phyloP scores from a whole-genome alignment of 2,113 vertebrate species.

The Crotalus horridus region DNA sequence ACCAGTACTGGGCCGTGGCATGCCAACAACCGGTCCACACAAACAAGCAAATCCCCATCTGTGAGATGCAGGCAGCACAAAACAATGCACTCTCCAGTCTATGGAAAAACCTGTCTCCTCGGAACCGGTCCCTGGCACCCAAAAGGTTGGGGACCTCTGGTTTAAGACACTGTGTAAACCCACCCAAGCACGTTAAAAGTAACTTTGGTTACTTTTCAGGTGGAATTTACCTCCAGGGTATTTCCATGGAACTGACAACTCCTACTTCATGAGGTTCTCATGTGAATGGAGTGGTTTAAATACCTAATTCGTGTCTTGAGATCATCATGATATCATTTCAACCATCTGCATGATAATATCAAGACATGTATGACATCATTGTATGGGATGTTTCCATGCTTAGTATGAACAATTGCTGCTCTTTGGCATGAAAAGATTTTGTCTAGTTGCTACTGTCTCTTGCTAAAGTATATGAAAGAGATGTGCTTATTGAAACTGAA shows the following conservation, averaged over 20 bases:
- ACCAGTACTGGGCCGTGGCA: too few relatives aligned
- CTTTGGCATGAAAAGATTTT: not conserved
- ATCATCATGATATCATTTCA: not conserved
- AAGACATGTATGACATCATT: not conserved
- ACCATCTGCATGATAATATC: not conserved
- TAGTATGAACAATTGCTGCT: not conserved
- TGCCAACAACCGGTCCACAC: too few relatives aligned
- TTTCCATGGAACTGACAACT: not conserved
- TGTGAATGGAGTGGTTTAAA: not conserved
- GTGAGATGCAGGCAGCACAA: too few relatives aligned
- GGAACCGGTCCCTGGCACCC: too few relatives aligned
- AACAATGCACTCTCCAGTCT: too few relatives aligned
- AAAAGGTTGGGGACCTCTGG: too few relatives aligned
- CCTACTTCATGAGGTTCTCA: not conserved
- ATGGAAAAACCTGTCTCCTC: too few relatives aligned
- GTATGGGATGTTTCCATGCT: not conserved
- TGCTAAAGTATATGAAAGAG: not conserved
- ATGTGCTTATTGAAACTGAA: not conserved
- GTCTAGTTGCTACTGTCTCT: not conserved
- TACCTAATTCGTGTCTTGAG: not conserved
- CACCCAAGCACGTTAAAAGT: not conserved
- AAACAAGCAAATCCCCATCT: too few relatives aligned
- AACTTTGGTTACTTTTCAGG: not conserved
- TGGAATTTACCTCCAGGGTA: not conserved
- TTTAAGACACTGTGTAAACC: not conserved